Conservation (phyloP, 37 sponge, comb jelly and placozoan species). For the Mnemiopsis leidyi region DNA sequence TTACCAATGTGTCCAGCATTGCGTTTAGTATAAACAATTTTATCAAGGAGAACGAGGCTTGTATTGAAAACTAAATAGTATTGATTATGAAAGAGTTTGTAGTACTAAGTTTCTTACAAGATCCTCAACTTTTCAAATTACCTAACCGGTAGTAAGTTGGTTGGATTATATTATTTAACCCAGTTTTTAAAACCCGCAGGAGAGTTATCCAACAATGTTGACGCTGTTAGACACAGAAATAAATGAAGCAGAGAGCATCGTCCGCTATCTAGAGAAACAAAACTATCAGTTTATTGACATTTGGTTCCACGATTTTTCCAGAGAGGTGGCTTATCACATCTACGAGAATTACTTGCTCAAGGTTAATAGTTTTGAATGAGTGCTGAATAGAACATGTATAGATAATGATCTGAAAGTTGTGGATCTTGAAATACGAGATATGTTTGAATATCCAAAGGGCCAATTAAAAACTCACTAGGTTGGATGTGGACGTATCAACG, state of each 20-base stretch:
- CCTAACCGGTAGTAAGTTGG: neutral
- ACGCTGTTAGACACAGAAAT: conserved; percentile 27
- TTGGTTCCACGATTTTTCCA: conserved; percentile 23
- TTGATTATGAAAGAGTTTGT: too few species aligned
- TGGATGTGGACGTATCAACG: conserved; percentile 29
- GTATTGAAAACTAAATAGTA: too few species aligned
- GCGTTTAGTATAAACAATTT: too few species aligned
- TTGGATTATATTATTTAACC: neutral
- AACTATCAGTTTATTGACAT: conserved; percentile 21
- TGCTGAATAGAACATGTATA: too few species aligned
- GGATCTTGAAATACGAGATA: too few species aligned
- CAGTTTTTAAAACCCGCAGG: neutral
- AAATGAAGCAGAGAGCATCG: neutral
- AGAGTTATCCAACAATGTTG: neutral
- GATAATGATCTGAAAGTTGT: too few species aligned
- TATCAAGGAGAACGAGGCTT: too few species aligned
- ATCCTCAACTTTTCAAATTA: neutral
- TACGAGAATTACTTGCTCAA: conserved; percentile 11
- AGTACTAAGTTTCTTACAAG: too few species aligned
- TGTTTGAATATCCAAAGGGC: too few species aligned
- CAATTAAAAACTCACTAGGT: too few species aligned
- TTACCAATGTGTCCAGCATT: too few species aligned
- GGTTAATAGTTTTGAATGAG: too few species aligned
- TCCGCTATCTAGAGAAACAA: conserved; percentile 10
- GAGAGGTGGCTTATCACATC: neutral